Conservation (phyloP, 2,797 vertebrate genomes). For the Melopsittacus undulatus region DNA sequence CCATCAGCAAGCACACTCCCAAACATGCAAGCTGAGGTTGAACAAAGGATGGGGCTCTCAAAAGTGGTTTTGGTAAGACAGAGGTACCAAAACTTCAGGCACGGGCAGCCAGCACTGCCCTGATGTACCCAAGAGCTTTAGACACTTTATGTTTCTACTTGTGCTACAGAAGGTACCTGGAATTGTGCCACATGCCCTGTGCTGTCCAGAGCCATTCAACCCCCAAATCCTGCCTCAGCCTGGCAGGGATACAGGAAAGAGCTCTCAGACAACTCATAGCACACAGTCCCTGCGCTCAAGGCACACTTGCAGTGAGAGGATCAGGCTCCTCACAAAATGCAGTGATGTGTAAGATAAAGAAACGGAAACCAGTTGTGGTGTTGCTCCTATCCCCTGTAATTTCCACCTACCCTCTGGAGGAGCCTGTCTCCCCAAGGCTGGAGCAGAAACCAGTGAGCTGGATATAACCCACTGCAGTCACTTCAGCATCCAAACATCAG, state of each 20-base stretch:
- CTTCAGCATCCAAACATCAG: background rate
- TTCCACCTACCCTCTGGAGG: rapidly evolving
- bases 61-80: background rate
- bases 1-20: background rate
- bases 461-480: background rate
- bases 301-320: background rate
- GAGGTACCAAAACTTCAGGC: background rate
- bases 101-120: background rate
- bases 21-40: background rate
- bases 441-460: background rate
- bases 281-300: background rate
- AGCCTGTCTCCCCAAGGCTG: background rate
- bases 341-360: background rate
- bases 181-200: background rate
- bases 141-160: background rate
- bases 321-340: background rate
- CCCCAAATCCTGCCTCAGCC: background rate
- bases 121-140: background rate
- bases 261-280: rapidly evolving
- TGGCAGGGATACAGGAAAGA: background rate
- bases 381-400: background rate
- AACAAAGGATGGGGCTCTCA: background rate
- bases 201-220: background rate
- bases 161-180: background rate
- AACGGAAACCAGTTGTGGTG: background rate